Conservation (phyloP, 2,797 vertebrate genomes). For the Buceros bicornis region DNA sequence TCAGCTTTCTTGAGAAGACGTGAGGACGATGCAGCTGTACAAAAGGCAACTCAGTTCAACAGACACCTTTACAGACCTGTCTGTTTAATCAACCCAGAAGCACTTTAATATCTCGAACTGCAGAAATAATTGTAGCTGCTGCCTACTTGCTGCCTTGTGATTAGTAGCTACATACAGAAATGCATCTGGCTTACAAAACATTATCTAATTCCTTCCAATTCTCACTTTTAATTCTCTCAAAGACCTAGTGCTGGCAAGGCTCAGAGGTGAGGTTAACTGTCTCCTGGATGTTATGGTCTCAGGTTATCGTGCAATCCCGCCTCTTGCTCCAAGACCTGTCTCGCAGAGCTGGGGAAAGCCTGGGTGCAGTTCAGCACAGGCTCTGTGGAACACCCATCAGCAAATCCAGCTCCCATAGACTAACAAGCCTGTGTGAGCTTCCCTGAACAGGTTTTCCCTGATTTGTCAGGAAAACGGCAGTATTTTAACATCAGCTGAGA, state of each 20-base stretch:
- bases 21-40: not conserved
- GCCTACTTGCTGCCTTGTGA: not conserved
- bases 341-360: accelerated
- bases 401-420: not conserved
- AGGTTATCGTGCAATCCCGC: not conserved
- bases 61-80: not conserved
- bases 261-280: not conserved
- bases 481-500: not conserved
- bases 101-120: not conserved
- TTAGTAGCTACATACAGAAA: not conserved
- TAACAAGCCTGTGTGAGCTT: not conserved
- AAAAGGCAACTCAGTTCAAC: conserved; percentile 38
- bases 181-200: not conserved
- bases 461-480: not conserved
- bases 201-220: not conserved
- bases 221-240: not conserved
- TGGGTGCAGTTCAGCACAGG: not conserved
- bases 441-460: not conserved
- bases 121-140: not conserved
- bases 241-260: not conserved
- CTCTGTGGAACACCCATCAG: not conserved
- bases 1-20: not conserved
- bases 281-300: not conserved
- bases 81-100: conserved; percentile 33
- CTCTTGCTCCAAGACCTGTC: not conserved